These are phyloP conservation scores for Panthera tigris DNA, from an alignment of 2,113 vertebrate genomes.

Conservation along the genomic window DNA sequence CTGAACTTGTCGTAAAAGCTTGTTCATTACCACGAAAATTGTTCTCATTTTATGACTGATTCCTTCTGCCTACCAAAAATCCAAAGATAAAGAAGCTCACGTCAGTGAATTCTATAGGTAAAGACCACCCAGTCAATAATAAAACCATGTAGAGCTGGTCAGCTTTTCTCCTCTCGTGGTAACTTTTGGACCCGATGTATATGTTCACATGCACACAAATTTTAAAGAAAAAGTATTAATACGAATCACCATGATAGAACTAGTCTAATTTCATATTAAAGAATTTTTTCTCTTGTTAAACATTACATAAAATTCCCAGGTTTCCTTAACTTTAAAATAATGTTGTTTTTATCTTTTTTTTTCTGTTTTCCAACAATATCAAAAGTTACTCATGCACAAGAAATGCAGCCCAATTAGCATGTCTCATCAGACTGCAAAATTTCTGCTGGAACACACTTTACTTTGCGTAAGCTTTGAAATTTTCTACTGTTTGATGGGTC, in stretches of 20 bases:
- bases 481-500: not conserved
- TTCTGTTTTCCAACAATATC: not conserved
- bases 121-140: not conserved
- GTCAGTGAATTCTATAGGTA: not conserved
- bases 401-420: not conserved
- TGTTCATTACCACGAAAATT: not conserved
- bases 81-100: not conserved
- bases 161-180: not conserved
- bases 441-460: not conserved
- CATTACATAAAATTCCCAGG: not conserved
- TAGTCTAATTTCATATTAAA: not conserved
- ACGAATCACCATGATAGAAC: not conserved
- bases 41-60: not conserved
- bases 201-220: accelerated
- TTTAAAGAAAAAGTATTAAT: not conserved
- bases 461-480: not conserved
- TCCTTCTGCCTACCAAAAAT: not conserved
- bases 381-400: not conserved
- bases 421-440: not conserved
- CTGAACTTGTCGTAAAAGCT: not conserved
- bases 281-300: not conserved
- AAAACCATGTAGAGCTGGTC: not conserved
- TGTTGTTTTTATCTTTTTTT: not conserved
- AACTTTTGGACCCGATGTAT: not conserved
- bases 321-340: not conserved